Evolutionary conservation across 2,888 invertebrate genomes (phyloP), one percentile per base, ranked within the genome.

Genomic region (Drosophila nr. fundita): DNA sequence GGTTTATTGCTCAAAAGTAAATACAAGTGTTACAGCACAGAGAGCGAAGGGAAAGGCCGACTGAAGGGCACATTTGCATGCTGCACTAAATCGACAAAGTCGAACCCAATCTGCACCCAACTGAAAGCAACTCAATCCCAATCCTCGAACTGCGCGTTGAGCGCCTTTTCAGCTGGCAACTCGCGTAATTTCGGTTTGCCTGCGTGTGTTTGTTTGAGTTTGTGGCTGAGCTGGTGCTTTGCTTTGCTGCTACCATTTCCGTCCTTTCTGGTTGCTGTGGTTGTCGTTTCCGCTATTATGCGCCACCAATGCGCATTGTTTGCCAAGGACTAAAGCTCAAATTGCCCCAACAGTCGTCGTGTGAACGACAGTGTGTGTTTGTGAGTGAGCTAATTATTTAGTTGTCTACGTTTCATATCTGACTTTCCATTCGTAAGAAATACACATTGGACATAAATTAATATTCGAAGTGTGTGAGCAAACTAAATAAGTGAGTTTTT

Each of bases 261-360:
- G 53, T 45, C 21, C 42, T 34, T 40, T 61, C 38, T 64, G 24
- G 10, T 60, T 24, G 53, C 55, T 77, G 57, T 49, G 63, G 38
- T 57, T 76, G 65, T 67, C 71, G 67, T 57, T 68, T 74, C 72
- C 83, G 73, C 73, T 68, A 75, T 82, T 82, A 74, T 73, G 70
- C 78, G 76, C 73, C 87, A 74, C 71, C 88, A 88, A 86, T 80
- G 78, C 88, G 71, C 83, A 74, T 82, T 83, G 77, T 82, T 80
- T 67, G 68, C 76, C 65, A 58, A 42, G 48, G 60, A 68, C 62
- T 61, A 49, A 71, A 62, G 68, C 45, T 66, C 54, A 69, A 83
- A 67, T 68, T 67, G 68, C 63, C 59, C 30, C 59, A 58, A 54
- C 59, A 60, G 38, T 42, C 30, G 21, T 45, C 55, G 66, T 60